phyloP scores from a whole-genome alignment of 2,113 vertebrate genomes.

The Leucopternis melanops region DNA sequence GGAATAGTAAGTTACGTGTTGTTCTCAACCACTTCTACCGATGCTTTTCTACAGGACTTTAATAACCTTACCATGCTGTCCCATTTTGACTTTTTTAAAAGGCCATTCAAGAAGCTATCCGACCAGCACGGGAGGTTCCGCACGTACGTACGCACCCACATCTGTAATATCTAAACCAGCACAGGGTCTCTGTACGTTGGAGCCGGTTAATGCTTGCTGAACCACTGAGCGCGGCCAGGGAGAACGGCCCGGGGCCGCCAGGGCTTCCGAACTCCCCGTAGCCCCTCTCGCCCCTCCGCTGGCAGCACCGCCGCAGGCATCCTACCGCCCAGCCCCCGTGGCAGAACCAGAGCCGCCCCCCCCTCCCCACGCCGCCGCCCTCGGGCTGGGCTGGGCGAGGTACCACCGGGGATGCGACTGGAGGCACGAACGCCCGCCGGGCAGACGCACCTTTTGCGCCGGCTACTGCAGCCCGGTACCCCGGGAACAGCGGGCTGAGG shows the following conservation, averaged over 20 bases:
- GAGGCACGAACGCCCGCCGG: background rate
- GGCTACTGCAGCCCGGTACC: background rate
- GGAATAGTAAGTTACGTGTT: rapidly evolving
- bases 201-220: background rate
- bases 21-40: background rate
- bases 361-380: no score
- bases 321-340: background rate
- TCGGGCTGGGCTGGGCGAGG: rapidly evolving
- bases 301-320: background rate
- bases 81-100: background rate
- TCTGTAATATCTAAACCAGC: rapidly evolving
- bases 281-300: rapidly evolving
- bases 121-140: no score
- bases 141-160: rapidly evolving
- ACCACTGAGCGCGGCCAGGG: no score
- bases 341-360: no score
- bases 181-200: no score
- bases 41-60: background rate
- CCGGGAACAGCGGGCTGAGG: background rate
- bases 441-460: background rate
- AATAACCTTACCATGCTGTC: rapidly evolving
- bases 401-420: background rate
- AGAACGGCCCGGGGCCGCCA: no score
- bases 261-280: background rate
- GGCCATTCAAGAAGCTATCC: no score